Base-by-base conservation (phyloP, 2,113 vertebrate genomes). In the Corvus hawaiiensis region DNA sequence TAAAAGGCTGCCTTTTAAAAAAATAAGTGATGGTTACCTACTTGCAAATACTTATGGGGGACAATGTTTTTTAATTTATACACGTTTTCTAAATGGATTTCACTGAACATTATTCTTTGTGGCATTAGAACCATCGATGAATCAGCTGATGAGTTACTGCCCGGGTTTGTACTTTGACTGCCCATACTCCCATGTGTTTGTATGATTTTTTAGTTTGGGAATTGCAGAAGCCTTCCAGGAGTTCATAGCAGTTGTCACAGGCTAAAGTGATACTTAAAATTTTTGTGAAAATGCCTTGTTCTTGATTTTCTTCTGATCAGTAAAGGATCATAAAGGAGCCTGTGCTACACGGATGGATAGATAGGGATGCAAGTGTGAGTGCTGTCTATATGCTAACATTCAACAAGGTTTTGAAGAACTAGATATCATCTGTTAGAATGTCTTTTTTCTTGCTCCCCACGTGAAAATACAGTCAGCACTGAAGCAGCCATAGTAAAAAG, bases 391-490 rank as follows among this genome's bases (percentile, higher is more conserved):
- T 62, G 46, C 35, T 61, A 59, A 68, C 63, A 15, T 24, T 83
- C 24, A 5, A 20, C 16, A 37, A 87, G 32, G 13, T 51, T 87
- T 63, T 41, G 69, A 43, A 39, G 87, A 59, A 35, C 28, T 52
- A 32, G 28, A 0, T 44, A 26, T 22, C 4, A 10, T 23, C 43
- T 80, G 28, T 59, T 77, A 28, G 0, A 1, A 26, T 71, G 54
- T 35, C 21, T n/a, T 62, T 69, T 77, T 77, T 58, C 20, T 62
- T 71, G 22, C 49, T 51, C 5, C 39, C 7, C 41, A 26, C 5
- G 5, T 1, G 13, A 44, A 61, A 79, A 37, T 44, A 52, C 4
- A 43, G 62, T 54, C 28, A 77, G 33, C 44, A 4, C 23, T 75
- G 52, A 39, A 71, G 56, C 24, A 75, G 39, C 33, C 13, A 7